Conservation (phyloP, 2,113 vertebrate genomes). For the Diadophis punctatus region DNA sequence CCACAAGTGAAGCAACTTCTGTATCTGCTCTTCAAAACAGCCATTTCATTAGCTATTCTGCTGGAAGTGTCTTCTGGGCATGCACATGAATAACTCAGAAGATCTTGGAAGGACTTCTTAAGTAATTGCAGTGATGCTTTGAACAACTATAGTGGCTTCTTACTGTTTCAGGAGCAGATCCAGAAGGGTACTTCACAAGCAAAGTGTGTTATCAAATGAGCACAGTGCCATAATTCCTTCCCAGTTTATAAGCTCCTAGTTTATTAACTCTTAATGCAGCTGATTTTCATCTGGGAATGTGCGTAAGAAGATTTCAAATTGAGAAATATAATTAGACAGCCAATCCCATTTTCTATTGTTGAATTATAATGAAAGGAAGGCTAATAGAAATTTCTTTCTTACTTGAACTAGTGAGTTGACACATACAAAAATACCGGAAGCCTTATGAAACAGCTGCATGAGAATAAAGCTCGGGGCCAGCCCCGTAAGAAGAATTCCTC, state of each 20-base stretch:
- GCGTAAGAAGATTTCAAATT: not conserved
- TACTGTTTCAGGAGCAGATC: not conserved
- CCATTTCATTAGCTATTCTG: not conserved
- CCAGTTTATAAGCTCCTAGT: not conserved
- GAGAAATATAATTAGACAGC: not conserved
- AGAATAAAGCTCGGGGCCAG: not conserved
- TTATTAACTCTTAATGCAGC: not conserved
- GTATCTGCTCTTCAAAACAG: not conserved
- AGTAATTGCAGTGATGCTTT: not conserved
- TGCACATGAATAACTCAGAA: not conserved
- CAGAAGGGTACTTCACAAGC: not conserved
- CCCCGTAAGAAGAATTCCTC: not conserved
- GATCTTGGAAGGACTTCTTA: not conserved
- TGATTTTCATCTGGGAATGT: not conserved
- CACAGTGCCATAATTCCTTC: not conserved
- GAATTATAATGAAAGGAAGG: not conserved
- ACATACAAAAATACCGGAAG: not conserved
- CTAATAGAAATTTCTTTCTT: not conserved
- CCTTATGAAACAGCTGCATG: not conserved
- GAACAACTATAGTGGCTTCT: not conserved
- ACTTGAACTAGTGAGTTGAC: not conserved
- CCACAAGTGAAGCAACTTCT: not conserved
- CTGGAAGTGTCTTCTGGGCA: not conserved
- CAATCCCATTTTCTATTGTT: not conserved
- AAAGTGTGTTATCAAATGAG: not conserved